A percentile compares a stretch with the other conserved stretches of the same genome.
Conservation (phyloP, 2,888 invertebrate species). For the Agrypnus murinus region DNA sequence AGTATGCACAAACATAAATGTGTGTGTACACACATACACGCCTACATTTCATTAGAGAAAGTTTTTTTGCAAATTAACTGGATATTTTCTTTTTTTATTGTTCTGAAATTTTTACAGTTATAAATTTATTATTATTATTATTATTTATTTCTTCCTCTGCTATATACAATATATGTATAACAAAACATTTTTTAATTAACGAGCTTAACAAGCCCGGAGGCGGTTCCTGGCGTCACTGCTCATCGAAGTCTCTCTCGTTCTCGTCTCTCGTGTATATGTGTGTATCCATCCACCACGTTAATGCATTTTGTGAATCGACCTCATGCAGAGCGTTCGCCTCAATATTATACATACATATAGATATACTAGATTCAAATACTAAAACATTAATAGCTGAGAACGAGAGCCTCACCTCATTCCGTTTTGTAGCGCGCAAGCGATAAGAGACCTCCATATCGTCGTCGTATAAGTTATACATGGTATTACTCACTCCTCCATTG, state of each 20-base stretch:
- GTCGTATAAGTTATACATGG: too few species aligned
- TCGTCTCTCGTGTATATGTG: too few species aligned
- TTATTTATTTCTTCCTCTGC: too few species aligned
- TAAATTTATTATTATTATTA: too few species aligned
- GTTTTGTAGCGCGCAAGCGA: constrained; percentile 33
- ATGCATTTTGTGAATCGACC: constrained; percentile 20
- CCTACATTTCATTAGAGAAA: constrained; percentile 17
- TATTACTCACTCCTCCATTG: constrained; percentile 39
- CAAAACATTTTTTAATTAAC: constrained; percentile 5
- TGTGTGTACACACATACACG: too few species aligned
- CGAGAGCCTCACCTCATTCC: constrained; percentile 42
- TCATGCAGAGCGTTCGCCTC: constrained; percentile 17
- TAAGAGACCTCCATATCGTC: constrained; percentile 38
- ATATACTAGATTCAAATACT: constrained; percentile 6
- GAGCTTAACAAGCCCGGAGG: constrained; percentile 11
- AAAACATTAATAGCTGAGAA: constrained; percentile 18
- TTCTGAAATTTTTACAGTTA: too few species aligned
- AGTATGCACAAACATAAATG: too few species aligned
- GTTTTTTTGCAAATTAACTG: not conserved
- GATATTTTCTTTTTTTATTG: not conserved
- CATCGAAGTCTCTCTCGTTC: constrained; percentile 18
- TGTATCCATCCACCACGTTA: too few species aligned
- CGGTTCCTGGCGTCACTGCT: constrained; percentile 19
- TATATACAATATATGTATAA: too few species aligned
- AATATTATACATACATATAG: not conserved